Conservation (phyloP, 2,113 vertebrate genomes). For the Saccopteryx bilineata region DNA sequence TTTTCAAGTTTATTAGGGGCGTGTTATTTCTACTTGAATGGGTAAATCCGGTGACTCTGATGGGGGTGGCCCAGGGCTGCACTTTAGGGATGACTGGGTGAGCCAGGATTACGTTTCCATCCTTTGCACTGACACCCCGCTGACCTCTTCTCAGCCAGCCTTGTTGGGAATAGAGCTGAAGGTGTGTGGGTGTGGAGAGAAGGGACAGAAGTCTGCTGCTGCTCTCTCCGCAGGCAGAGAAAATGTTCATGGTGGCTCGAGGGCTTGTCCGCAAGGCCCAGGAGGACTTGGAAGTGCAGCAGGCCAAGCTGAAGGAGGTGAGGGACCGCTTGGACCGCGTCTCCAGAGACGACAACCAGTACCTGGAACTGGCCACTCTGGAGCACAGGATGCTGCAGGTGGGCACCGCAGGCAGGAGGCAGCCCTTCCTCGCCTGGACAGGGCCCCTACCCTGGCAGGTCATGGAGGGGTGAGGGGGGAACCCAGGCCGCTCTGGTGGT, state of each 20-base stretch:
- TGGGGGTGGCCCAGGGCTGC: background rate
- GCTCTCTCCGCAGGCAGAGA: constrained; percentile 91
- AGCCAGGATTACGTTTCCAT: background rate
- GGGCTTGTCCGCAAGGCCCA: constrained; percentile 95
- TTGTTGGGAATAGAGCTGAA: background rate
- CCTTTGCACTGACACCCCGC: background rate
- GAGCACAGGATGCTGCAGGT: constrained; percentile 98
- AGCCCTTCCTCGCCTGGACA: background rate
- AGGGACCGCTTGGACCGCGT: constrained; percentile 96
- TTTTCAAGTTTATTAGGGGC: constrained; percentile 47
- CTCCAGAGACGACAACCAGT: constrained; percentile 95
- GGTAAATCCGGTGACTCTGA: background rate
- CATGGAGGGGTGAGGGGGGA: background rate
- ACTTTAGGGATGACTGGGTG: background rate
- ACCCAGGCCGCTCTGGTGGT: background rate
- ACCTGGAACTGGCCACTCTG: constrained; percentile 95
- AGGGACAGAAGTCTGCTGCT: background rate
- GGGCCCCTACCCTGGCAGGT: background rate
- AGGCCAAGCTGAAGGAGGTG: constrained; percentile 94
- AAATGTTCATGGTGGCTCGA: constrained; percentile 96
- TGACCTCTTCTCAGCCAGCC: background rate
- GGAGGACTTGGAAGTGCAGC: constrained; percentile 91
- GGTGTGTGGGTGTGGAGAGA: background rate
- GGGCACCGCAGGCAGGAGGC: background rate
- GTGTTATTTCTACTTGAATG: constrained; percentile 57